Conservation (phyloP, 2,888 invertebrate species). For the Cephalotes varians region DNA sequence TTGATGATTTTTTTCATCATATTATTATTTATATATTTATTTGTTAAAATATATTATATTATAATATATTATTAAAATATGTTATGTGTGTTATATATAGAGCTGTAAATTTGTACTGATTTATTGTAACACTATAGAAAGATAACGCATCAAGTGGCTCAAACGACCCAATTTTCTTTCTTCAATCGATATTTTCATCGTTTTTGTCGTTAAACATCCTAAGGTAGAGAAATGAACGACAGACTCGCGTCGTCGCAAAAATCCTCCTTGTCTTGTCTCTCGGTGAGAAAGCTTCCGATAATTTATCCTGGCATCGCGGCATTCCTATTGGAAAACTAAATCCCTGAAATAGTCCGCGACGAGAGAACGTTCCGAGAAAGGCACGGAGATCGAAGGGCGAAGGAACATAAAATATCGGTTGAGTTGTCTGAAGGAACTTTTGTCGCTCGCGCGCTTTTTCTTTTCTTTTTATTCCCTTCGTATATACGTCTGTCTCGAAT, state of each 20-base stretch:
- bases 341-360: conserved; percentile 46
- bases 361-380: conserved; percentile 46
- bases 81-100: no score
- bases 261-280: conserved; percentile 38
- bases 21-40: neutral
- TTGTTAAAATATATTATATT: neutral
- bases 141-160: neutral
- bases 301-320: conserved; percentile 55
- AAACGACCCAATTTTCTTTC: conserved; percentile 1
- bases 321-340: conserved; percentile 57
- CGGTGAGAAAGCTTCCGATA: conserved; percentile 51
- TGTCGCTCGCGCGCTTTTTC: conserved; percentile 35
- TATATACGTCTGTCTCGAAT: conserved; percentile 32
- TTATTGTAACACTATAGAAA: neutral
- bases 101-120: neutral
- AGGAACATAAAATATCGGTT: conserved; percentile 48
- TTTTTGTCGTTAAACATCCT: conserved; percentile 45
- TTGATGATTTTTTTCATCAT: neutral
- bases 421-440: conserved; percentile 41
- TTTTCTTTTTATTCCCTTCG: conserved; percentile 4
- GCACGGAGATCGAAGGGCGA: conserved; percentile 42
- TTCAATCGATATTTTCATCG: neutral
- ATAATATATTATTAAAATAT: neutral
- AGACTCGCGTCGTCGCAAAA: conserved; percentile 39
- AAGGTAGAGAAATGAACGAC: conserved; percentile 31